Percentiles rank a stretch among this genome's conserved stretches.
Evolutionary conservation across 2,888 invertebrate genomes (phyloP).

Genomic region (Cheilosia soror): DNA sequence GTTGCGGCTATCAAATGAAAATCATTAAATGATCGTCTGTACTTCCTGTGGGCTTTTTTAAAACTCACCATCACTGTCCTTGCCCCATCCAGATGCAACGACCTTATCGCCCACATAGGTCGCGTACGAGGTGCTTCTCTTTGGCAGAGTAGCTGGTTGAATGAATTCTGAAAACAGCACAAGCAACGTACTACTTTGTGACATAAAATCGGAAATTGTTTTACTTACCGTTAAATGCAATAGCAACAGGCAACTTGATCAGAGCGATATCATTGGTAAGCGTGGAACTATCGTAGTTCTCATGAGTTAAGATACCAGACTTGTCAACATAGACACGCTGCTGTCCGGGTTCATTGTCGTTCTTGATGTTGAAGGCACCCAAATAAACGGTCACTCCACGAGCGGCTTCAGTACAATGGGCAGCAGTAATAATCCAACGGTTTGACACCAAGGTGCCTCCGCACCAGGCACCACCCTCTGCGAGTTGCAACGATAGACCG

Average conservation of each 20-base stretch:
- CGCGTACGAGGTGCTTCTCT: conserved; percentile 61
- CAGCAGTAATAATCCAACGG: conserved; percentile 78
- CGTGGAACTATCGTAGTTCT: conserved; percentile 64
- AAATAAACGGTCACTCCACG: conserved; percentile 76
- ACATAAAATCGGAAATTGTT: background rate
- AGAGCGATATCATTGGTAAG: conserved; percentile 79
- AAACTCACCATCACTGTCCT: conserved; percentile 77
- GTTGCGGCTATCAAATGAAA: conserved; percentile 31
- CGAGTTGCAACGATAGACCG: conserved; percentile 67
- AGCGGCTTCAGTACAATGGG: conserved; percentile 77
- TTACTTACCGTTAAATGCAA: conserved; percentile 81
- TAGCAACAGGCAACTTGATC: conserved; percentile 77
- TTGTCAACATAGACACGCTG: conserved; percentile 70
- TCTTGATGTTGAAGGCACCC: conserved; percentile 76
- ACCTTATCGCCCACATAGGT: conserved; percentile 76
- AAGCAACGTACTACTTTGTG: background rate
- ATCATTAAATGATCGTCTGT: background rate
- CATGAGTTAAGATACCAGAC: conserved; percentile 76
- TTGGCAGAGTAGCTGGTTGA: conserved; percentile 78
- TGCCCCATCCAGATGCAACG: conserved; percentile 81
- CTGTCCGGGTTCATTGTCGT: conserved; percentile 73
- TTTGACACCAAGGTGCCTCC: conserved; percentile 78
- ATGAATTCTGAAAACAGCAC: conserved; percentile 69
- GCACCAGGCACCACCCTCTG: conserved; percentile 76
- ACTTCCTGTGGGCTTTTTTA: background rate